These are phyloP conservation scores for Platysternon megacephalum DNA, from an alignment of 2,113 vertebrate species.

Conservation along the genomic window DNA sequence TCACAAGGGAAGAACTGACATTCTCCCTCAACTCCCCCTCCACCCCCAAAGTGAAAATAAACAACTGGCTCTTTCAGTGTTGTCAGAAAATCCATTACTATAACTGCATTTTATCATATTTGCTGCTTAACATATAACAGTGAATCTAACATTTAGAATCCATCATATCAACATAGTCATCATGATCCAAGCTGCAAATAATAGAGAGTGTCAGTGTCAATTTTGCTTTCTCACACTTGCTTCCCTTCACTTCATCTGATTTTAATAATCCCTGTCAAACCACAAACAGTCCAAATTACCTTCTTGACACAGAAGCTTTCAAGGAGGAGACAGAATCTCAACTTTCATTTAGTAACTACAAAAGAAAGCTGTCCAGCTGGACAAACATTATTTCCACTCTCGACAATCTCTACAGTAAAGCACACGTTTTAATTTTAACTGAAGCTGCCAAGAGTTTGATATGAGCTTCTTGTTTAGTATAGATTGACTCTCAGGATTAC, in stretches of 20 bases:
- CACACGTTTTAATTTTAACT: slow-evolving; percentile 90
- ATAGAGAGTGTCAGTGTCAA: slow-evolving; percentile 98
- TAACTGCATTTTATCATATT: slow-evolving; percentile 73
- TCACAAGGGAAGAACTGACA: slow-evolving; percentile 46
- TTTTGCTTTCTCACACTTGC: slow-evolving; percentile 91
- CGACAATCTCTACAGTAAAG: slow-evolving; percentile 94
- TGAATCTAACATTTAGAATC: slow-evolving; percentile 79
- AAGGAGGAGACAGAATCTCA: slow-evolving; percentile 94
- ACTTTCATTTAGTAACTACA: slow-evolving; percentile 97
- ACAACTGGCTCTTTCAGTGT: slow-evolving; percentile 32
- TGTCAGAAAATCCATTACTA: slow-evolving; percentile 62
- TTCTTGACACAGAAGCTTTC: slow-evolving; percentile 91
- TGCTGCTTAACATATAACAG: slow-evolving; percentile 85
- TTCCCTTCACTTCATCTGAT: slow-evolving; percentile 92
- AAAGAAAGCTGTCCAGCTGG: slow-evolving; percentile 97
- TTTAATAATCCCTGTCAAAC: slow-evolving; percentile 99
- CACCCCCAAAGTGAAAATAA: slow-evolving; percentile 31
- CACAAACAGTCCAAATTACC: slow-evolving; percentile 93
- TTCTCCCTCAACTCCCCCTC: slow-evolving; percentile 20
- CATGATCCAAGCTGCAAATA: slow-evolving; percentile 94
- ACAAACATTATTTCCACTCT: slow-evolving; percentile 98
- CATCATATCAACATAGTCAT: slow-evolving; percentile 89
- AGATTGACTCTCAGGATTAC: slow-evolving; percentile 85
- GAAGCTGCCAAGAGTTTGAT: slow-evolving; percentile 81
- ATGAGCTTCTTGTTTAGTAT: slow-evolving; percentile 77